Evolutionary conservation across 2,797 vertebrate species (phyloP).

Genomic region (Aphelocoma californica): DNA sequence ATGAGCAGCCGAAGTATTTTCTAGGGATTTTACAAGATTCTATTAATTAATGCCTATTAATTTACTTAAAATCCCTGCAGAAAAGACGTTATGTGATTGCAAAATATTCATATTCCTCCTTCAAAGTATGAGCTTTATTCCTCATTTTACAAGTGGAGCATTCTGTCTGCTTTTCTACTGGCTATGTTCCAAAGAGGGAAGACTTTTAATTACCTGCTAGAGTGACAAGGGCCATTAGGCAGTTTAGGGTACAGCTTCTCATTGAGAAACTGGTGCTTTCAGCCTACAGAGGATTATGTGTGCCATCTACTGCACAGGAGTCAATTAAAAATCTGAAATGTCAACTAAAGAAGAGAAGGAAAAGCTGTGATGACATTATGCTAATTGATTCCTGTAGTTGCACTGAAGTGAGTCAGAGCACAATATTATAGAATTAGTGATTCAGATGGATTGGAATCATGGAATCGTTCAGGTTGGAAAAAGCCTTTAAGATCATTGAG

Average conservation of each 20-base stretch:
- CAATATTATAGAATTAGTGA: neutral
- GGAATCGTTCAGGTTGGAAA: neutral
- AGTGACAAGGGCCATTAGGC: slow-evolving; percentile 28
- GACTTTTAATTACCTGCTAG: slow-evolving; percentile 55
- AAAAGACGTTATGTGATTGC: neutral
- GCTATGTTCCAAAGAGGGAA: slow-evolving; percentile 16
- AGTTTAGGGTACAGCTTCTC: slow-evolving; percentile 16
- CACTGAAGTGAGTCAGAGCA: neutral
- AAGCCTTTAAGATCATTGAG: neutral
- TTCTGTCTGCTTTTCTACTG: slow-evolving; percentile 6
- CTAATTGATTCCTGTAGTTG: slow-evolving; percentile 52
- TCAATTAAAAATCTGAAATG: slow-evolving; percentile 26
- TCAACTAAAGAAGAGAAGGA: neutral
- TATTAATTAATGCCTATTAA: slow-evolving; percentile 40
- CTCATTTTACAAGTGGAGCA: neutral
- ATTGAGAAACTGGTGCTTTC: neutral
- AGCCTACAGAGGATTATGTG: neutral
- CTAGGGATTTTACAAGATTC: neutral
- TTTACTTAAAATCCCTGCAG: neutral
- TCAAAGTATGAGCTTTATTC: neutral
- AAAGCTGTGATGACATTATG: neutral
- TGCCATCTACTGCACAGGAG: slow-evolving; percentile 15
- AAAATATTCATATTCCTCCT: neutral
- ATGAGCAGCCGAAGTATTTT: neutral
- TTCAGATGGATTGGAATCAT: neutral